A percentile compares a stretch with the other conserved stretches of the same genome.
Evolutionary conservation across 2,113 vertebrate genomes (phyloP).

Genomic region (Sphaerodactylus townsendi): DNA sequence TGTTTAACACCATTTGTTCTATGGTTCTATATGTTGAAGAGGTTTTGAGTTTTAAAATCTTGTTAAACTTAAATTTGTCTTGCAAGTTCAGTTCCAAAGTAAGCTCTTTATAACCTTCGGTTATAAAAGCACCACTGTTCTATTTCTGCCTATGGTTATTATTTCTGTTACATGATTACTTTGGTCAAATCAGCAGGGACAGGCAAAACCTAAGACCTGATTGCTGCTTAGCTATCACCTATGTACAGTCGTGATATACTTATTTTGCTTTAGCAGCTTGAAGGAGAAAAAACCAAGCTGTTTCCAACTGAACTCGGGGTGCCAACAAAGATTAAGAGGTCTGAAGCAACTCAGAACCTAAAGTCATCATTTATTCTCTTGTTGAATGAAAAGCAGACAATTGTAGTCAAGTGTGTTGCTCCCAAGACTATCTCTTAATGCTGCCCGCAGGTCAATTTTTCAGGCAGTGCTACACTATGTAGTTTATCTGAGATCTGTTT

Average conservation of each 20-base stretch:
- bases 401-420: background rate
- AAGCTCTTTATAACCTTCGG: no score
- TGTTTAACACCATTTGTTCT: no score
- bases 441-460: background rate
- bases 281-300: slow-evolving; percentile 24
- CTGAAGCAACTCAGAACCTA: slow-evolving; percentile 4
- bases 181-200: background rate
- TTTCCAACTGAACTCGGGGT: slow-evolving; percentile 42
- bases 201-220: background rate
- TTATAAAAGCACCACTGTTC: background rate
- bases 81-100: no score
- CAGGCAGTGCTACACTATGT: rapidly evolving
- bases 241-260: slow-evolving; percentile 7
- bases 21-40: no score
- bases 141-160: background rate
- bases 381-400: background rate
- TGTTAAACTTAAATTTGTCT: no score
- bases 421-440: background rate
- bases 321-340: slow-evolving; percentile 34
- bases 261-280: slow-evolving; percentile 23
- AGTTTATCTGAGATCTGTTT: rapidly evolving
- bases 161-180: background rate
- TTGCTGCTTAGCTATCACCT: slow-evolving; percentile 2
- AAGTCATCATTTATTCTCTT: background rate
- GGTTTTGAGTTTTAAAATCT: no score